A percentile compares a stretch with the other conserved stretches of the same genome.
phyloP scores from a whole-genome alignment of 2,113 vertebrate genomes.

The Rhinichthys klamathensis region DNA sequence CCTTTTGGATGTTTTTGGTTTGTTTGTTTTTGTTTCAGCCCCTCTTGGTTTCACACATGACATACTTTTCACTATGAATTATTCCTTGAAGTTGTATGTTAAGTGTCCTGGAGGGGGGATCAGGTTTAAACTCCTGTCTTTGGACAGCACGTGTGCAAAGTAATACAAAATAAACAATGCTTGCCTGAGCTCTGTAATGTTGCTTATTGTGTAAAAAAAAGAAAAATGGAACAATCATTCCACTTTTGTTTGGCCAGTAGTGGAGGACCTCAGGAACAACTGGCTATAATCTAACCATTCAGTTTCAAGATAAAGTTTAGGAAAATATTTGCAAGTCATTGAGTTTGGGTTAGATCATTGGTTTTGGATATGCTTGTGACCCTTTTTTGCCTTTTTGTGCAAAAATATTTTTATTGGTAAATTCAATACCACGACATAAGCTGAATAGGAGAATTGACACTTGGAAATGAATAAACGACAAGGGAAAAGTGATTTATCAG shows the following conservation, averaged over 20 bases:
- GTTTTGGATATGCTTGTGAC: neutral
- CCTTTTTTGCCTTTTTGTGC: neutral
- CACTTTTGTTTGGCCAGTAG: neutral
- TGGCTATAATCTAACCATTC: neutral
- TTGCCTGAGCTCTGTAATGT: neutral
- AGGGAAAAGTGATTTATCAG: neutral
- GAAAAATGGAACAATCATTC: neutral
- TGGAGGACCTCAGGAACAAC: neutral
- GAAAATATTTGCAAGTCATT: neutral
- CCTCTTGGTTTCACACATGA: neutral
- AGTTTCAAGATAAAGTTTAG: neutral
- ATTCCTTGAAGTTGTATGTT: neutral
- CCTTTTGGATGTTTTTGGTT: neutral
- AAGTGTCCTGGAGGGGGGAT: neutral
- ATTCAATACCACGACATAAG: neutral
- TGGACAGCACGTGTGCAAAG: neutral
- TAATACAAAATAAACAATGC: neutral
- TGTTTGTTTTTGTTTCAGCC: neutral
- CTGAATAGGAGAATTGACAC: neutral
- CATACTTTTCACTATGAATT: neutral
- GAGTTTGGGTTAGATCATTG: neutral
- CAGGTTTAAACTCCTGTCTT: neutral
- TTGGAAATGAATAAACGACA: neutral
- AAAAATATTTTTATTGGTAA: neutral
- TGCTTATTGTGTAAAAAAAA: neutral